Percentiles rank a stretch among this genome's conserved stretches.
Conservation (phyloP, 2,797 vertebrate species). For the Mormyrops attenuatus region DNA sequence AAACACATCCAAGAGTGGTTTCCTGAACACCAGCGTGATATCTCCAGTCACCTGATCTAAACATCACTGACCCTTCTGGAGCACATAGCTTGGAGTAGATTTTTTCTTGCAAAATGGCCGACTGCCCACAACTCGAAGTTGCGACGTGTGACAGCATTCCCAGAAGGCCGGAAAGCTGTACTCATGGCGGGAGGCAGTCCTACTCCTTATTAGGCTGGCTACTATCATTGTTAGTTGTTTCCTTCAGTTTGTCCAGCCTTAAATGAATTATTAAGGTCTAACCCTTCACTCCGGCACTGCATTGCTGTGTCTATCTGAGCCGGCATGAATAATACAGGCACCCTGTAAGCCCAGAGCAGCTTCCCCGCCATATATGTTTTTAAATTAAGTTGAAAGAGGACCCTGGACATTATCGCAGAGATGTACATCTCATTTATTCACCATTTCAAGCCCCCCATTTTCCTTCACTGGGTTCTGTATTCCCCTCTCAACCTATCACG, state of each 20-base stretch:
- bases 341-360: background rate
- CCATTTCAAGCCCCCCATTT: background rate
- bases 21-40: background rate
- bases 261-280: background rate
- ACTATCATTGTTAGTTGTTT: background rate
- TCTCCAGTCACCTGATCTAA: background rate
- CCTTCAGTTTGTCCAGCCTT: background rate
- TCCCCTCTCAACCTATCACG: background rate
- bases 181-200: background rate
- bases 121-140: background rate
- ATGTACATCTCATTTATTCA: background rate
- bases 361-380: background rate
- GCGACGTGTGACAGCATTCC: background rate
- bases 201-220: background rate
- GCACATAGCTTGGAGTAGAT: background rate
- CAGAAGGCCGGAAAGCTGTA: background rate
- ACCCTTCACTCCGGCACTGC: background rate
- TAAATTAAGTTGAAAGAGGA: background rate
- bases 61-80: background rate
- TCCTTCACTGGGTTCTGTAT: background rate
- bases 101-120: background rate
- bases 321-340: background rate
- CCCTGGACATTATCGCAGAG: background rate
- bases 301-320: background rate
- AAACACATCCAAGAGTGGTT: background rate